Base-by-base conservation (phyloP, 2,888 invertebrate species). In the Nysson spinosus region DNA sequence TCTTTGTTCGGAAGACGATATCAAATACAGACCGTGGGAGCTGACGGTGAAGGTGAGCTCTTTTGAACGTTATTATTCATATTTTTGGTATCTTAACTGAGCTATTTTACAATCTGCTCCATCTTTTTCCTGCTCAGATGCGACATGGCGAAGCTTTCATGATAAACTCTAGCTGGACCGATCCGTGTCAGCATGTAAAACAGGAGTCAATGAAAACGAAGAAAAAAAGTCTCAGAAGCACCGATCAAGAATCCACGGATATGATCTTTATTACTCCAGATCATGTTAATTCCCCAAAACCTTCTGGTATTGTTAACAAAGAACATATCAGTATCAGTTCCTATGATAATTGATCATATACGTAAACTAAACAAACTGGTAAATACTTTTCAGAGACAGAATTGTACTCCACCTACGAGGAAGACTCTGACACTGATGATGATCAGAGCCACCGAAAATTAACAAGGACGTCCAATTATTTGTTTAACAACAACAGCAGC, bases 401-500 rank as follows among this genome's bases (percentile, higher is more conserved):
- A 52, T 78, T 80, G 34, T 79, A 70, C 19, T 79, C 79, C 2
- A 80, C 81, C 22, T 79, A 80, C 11, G 83, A 83, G 80, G 88
- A 92, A 56, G 93, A 93, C 64, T 92, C 93, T 0, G 94, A 94
- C 81, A 93, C 93, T 0, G 94, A 94, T 72, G 84, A 83, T 6
- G 93, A 93, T 76, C 94, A 94, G 75, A 88, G 91, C 1, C 91
- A 92, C 88, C 93, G 93, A 74, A 93, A 93, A 80, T 85, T 94
- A 37, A 91, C 92, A 0, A 91, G 91, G 44, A 93, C 93, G n/a
- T 92, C 94, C 66, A 92, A 92, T 11, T 93, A 94, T 88, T 87
- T 95, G 58, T 94, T 95, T 86, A 93, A 93, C 86, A 94, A 93
- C 34, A 88, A 91, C 55, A 91, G 90, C 50, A 91, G 91, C 70